These are phyloP conservation scores for Dioctria rufipes DNA, from an alignment of 2,888 invertebrate genomes.

Conservation along the genomic window DNA sequence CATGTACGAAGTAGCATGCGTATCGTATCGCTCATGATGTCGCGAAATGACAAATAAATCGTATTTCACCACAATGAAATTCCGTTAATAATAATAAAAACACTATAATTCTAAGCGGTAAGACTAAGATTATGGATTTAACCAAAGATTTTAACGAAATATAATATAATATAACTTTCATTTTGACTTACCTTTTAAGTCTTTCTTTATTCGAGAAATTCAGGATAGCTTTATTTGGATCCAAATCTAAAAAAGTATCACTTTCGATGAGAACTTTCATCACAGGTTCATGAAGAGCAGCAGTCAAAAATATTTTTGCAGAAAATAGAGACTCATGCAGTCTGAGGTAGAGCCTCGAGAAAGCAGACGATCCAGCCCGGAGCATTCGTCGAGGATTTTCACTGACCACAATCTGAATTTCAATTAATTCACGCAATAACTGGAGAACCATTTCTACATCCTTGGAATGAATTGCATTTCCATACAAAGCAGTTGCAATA, in stretches of 20 bases:
- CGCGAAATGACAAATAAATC: no score
- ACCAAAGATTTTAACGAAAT: no score
- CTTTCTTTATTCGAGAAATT: constrained; percentile 66
- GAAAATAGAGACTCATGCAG: constrained; percentile 92
- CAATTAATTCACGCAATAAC: constrained; percentile 78
- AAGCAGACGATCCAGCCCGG: constrained; percentile 88
- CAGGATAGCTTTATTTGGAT: constrained; percentile 83
- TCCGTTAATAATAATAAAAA: no score
- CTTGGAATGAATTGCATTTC: constrained; percentile 82
- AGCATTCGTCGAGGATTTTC: constrained; percentile 84
- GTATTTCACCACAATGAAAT: no score
- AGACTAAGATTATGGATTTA: no score
- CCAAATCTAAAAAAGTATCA: constrained; percentile 92
- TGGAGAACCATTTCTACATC: constrained; percentile 80
- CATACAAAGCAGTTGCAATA: constrained; percentile 78
- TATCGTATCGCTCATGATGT: no score
- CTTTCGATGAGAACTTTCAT: constrained; percentile 92
- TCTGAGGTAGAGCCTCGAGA: constrained; percentile 87
- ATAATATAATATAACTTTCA: no score
- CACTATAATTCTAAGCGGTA: no score
- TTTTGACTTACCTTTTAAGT: constrained; percentile 74
- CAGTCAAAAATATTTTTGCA: constrained; percentile 92
- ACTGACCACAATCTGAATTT: constrained; percentile 79
- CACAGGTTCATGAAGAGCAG: constrained; percentile 92
- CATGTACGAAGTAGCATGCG: no score